Evolutionary conservation across 2,113 vertebrate genomes (phyloP), one percentile per base, ranked within the genome.

Genomic region (Mustela nigripes): DNA sequence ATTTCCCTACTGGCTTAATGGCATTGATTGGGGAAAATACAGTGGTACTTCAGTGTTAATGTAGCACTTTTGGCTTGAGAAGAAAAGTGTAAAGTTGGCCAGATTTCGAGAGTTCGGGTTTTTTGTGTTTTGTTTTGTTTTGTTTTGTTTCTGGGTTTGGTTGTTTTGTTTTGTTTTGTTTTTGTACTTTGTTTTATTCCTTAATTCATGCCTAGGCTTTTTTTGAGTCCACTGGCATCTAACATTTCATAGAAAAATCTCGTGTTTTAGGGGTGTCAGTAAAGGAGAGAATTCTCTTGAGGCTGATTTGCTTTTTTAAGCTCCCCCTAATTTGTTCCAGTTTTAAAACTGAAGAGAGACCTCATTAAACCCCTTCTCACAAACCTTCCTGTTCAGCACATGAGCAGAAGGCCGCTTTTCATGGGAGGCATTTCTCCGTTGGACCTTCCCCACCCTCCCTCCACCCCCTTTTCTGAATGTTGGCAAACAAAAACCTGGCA

Each of bases 261-360:
- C 60, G 58, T 86, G 15, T 31, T 93, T 97, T 86, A 79, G 91
- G 71, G 93, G 89, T 91, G 89, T 90, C 76, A 56, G 81, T 87
- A 95, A 96, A 95, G 81, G 84, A 96, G 62, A 58, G 91, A 48
- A 78, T 94, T 87, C 95, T 97, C 67, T 15, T 24, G 65, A 93
- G 82, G 45, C 97, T 39, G 53, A 73, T 95, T 97, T 98, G 45
- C 5, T 4, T 93, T 60, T 73, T 94, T 93, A 97, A 92, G 88
- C 69, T 74, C 87, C 79, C 91, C 92, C 87, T 98, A 48, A 98
- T 97, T 97, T 97, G 95, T 98, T 98, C 98, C 97, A 97, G 96
- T 81, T 92, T 97, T 98, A 85, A 96, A 96, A 65, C 84, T 88
- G 89, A 83, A 9, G 0, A 6, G 71, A 97, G 95, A 96, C 74